phyloP scores from a whole-genome alignment of 2,113 vertebrate genomes.

The Perca fluviatilis region DNA sequence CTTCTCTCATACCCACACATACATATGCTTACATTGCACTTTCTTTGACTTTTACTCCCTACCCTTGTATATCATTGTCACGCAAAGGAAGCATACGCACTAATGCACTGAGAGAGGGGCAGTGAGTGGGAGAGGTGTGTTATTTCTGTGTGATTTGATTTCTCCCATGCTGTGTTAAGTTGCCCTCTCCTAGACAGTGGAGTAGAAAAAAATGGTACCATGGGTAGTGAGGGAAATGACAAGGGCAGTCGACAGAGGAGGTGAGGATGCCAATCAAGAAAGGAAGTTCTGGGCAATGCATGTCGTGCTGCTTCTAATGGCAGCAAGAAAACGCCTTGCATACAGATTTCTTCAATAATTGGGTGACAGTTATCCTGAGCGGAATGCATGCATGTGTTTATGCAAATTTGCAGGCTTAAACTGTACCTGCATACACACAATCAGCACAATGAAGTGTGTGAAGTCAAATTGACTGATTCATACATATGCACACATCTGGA shows the following conservation, averaged over 20 bases:
- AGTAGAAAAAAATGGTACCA: constrained; percentile 33
- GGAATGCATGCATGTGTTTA: constrained; percentile 67
- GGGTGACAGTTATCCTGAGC: constrained; percentile 64
- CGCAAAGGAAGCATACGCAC: constrained; percentile 31
- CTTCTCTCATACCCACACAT: constrained; percentile 26
- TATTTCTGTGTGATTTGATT: constrained; percentile 66
- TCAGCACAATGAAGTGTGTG: constrained; percentile 23
- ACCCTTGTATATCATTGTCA: constrained; percentile 61
- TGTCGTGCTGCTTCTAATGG: constrained; percentile 56
- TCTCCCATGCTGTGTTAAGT: constrained; percentile 37
- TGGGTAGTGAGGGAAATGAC: constrained; percentile 53
- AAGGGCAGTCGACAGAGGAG: constrained; percentile 52
- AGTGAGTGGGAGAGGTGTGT: constrained; percentile 29
- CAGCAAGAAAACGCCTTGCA: constrained; percentile 36
- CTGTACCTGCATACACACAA: constrained; percentile 29
- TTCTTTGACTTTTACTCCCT: constrained; percentile 65
- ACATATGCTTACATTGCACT: constrained; percentile 72
- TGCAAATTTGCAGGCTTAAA: constrained; percentile 53
- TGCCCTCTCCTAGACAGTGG: constrained; percentile 48
- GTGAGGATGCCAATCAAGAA: constrained; percentile 69
- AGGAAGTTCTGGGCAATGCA: constrained; percentile 48
- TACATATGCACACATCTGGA: constrained; percentile 36
- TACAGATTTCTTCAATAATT: constrained; percentile 72
- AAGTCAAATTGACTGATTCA: constrained; percentile 31
- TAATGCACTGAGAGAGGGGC: constrained; percentile 20